Evolutionary conservation across 2,113 vertebrate genomes (phyloP), one percentile per base, ranked within the genome.

Genomic region (Ursus arctos): DNA sequence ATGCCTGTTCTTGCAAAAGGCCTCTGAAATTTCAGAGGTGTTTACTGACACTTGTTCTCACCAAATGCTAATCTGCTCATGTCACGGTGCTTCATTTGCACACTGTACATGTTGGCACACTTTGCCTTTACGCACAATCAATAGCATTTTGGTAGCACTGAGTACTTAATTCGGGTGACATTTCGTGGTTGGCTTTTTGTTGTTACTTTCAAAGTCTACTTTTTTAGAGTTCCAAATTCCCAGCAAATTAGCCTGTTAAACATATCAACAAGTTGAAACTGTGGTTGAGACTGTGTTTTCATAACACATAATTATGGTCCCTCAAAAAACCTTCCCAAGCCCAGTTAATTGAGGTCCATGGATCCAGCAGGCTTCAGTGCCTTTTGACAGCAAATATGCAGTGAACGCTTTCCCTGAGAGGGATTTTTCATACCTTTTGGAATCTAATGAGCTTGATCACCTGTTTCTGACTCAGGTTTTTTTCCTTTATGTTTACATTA

Each of bases 1-100:
- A 87, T 61, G 65, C 80, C 57, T 81, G 14, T 36, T 74, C 90
- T 98, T 96, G 24, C 95, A 96, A 96, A 97, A 98, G 19, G 76
- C 57, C 69, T 96, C 94, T 97, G 91, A 97, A 80, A 43, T 87
- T 91, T 95, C 95, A 98, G 80, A 84, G 85, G 61, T 24, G 28
- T 96, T 93, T 77, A 65, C 96, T 1, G 5, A 24, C 0, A 26
- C 91, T 96, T 92, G 53, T 94, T 81, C 88, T 97, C 69, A 19
- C 6, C 82, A 72, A 2, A 92, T 77, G 61, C 88, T 97, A 92
- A 88, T 89, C 80, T 1, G 18, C 63, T 86, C 65, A 2, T 18
- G 36, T 96, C 96, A 95, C 0, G 0, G 49, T 63, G 61, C 67
- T 96, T 92, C 97, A 87, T 93, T 98, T 97, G 81, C 49, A 40